A percentile compares a stretch with the other conserved stretches of the same genome.
These are phyloP conservation scores for Ooceraea biroi DNA, from an alignment of 1,140 invertebrate species.

Conservation along the genomic window DNA sequence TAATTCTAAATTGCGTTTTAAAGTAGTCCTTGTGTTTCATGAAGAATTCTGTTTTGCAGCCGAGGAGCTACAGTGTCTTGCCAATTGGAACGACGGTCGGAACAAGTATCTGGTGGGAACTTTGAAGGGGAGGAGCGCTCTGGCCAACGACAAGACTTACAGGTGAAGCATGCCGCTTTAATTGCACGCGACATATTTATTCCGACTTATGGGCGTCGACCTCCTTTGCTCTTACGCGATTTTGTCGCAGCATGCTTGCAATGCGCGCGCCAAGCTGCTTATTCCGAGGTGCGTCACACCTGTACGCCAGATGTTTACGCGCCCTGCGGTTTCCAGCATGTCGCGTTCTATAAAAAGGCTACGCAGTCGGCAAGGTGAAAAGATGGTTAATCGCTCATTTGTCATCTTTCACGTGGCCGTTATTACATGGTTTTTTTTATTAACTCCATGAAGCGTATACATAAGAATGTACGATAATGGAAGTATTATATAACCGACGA, in stretches of 20 bases:
- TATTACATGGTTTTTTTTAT: neutral
- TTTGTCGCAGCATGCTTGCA: slow-evolving; percentile 15
- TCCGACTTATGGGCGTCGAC: neutral
- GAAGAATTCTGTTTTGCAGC: slow-evolving; percentile 84
- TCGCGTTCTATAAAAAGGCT: slow-evolving; percentile 3
- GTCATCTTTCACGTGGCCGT: slow-evolving; percentile 40
- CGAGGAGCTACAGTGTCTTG: slow-evolving; percentile 89
- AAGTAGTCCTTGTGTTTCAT: slow-evolving; percentile 15
- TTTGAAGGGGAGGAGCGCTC: slow-evolving; percentile 84
- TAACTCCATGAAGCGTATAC: neutral
- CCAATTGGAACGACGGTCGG: slow-evolving; percentile 89
- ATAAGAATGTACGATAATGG: neutral
- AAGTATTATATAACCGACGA: neutral
- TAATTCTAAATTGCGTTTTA: neutral
- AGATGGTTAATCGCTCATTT: slow-evolving; percentile 50
- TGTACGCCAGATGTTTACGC: slow-evolving; percentile 30
- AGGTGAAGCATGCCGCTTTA: slow-evolving; percentile 77
- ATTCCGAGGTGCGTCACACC: neutral
- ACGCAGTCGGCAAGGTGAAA: slow-evolving; percentile 13
- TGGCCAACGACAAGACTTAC: slow-evolving; percentile 87
- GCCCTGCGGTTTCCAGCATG: slow-evolving; percentile 18
- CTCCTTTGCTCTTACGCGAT: slow-evolving; percentile 6
- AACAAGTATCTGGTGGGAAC: slow-evolving; percentile 88
- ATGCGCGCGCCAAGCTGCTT: neutral
- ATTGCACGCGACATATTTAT: neutral